A percentile compares a stretch with the other conserved stretches of the same genome.
phyloP scores from a whole-genome alignment of 2,113 vertebrate genomes.

The Oncorhynchus tshawytscha region DNA sequence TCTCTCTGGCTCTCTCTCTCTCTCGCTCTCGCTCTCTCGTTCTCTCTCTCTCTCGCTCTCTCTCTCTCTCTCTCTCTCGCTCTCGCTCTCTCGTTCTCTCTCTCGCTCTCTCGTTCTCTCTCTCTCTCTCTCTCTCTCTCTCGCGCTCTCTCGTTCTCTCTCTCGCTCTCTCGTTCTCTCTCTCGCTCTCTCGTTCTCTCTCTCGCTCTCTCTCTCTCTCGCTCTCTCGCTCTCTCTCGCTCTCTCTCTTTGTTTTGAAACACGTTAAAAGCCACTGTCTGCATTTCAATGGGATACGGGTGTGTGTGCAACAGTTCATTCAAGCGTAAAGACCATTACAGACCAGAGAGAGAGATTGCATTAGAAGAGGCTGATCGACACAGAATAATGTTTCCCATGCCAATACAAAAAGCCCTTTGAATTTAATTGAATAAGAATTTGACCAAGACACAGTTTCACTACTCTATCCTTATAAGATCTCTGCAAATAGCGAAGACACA shows the following conservation, averaged over 20 bases:
- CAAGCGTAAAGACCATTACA: slow-evolving; percentile 21
- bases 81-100: slow-evolving; percentile 32
- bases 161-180: slow-evolving; percentile 14
- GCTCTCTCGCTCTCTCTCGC: slow-evolving; percentile 30
- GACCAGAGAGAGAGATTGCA: neutral
- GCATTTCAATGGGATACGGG: slow-evolving; percentile 22
- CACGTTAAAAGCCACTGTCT: slow-evolving; percentile 33
- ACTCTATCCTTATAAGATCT: neutral
- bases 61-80: too few relatives aligned
- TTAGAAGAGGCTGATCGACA: slow-evolving; percentile 8
- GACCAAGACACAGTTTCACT: neutral
- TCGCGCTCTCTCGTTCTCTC: neutral
- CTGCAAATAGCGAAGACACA: neutral
- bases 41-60: too few relatives aligned
- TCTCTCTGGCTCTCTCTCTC: too few relatives aligned
- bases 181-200: neutral
- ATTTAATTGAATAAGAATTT: neutral
- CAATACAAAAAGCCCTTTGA: too few relatives aligned
- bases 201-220: slow-evolving; percentile 54
- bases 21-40: too few relatives aligned
- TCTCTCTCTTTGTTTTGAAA: slow-evolving; percentile 40
- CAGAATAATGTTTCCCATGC: too few relatives aligned
- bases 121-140: too few relatives aligned
- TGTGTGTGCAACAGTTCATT: slow-evolving; percentile 15
- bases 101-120: slow-evolving; percentile 13